phyloP scores from a whole-genome alignment of 2,888 invertebrate genomes.

The Alcis repandata region DNA sequence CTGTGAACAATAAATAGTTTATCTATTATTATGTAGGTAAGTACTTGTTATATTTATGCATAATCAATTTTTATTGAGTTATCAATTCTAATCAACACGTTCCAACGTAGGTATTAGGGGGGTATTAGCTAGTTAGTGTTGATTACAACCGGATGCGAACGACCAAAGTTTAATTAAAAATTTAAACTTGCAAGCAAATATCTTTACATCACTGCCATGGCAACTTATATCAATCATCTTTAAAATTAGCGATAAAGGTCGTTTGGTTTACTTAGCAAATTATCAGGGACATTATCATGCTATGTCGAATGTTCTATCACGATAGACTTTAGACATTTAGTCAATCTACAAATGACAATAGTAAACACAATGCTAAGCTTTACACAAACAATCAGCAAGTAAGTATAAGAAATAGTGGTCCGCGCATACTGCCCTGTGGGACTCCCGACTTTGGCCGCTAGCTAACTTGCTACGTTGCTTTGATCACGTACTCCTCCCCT shows the following conservation, averaged over 20 bases:
- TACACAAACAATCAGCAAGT: constrained; percentile 28
- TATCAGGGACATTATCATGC: neutral
- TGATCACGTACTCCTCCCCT: constrained; percentile 33
- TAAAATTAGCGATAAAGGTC: neutral
- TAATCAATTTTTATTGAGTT: neutral
- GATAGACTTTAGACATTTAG: neutral
- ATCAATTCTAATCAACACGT: constrained; percentile 3
- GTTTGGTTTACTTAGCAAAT: neutral
- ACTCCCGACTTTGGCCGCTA: constrained; percentile 2
- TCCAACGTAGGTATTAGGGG: neutral
- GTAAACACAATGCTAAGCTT: constrained; percentile 22
- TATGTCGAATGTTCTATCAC: constrained; percentile 18
- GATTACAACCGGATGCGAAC: constrained; percentile 16
- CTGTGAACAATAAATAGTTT: too few species aligned
- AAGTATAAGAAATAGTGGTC: constrained; percentile 27
- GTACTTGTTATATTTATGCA: neutral
- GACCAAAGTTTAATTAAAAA: neutral
- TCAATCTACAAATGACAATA: constrained; percentile 5
- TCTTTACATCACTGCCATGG: constrained; percentile 3
- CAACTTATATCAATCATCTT: neutral
- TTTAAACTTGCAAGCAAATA: neutral
- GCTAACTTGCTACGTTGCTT: constrained; percentile 25
- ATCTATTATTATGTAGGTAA: neutral
- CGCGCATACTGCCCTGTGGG: constrained; percentile 14
- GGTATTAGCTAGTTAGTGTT: neutral